Base-by-base conservation (phyloP, 2,113 vertebrate genomes). In the Cyrtonyx montezumae region DNA sequence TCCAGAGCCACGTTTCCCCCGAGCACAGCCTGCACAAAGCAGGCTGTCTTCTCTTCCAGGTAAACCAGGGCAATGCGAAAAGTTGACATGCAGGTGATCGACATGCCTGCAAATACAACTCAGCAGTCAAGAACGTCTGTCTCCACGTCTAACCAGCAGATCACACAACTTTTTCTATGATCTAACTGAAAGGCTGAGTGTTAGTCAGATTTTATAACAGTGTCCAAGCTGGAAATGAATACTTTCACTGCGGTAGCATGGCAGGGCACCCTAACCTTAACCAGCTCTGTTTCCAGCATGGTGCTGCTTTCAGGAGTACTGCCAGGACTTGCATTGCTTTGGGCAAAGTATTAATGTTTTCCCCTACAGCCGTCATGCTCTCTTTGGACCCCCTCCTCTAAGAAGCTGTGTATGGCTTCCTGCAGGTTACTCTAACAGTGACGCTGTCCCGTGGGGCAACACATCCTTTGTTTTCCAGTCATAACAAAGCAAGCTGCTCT, bases 1-100 rank as follows among this genome's bases (percentile, higher is more conserved):
- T 53, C 49, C 71, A 28, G 36, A 61, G 49, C 59, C 26, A 12
- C 0, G 0, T 66, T 66, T 79, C 68, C 30, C 40, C 17, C 26
- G n/a, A 36, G 28, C 43, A 58, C 79, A 79, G 70, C 36, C 67
- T 62, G 45, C 79, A 53, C 79, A 53, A 59, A 79, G 34, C 11
- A 32, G 23, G 28, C 30, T 70, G 12, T 49, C 21, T 66, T 75
- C 91, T 70, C 34, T 84, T 22, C 13, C 11, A 21, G 26, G 59
- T 22, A 10, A 80, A 43, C 51, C 22, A 40, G 23, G 28, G 13
- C 40, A 43, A 2, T 43, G 30, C n/a, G 42, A 56, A 36, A 25
- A 9, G n/a, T n/a, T n/a, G n/a, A n/a, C 58, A 61, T 26, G 22
- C 6, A 15, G 34, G 59, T 37, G 59, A 37, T 37, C 8, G 15